These are phyloP conservation scores for Mimas tiliae DNA, from an alignment of 2,888 invertebrate genomes.

Conservation along the genomic window DNA sequence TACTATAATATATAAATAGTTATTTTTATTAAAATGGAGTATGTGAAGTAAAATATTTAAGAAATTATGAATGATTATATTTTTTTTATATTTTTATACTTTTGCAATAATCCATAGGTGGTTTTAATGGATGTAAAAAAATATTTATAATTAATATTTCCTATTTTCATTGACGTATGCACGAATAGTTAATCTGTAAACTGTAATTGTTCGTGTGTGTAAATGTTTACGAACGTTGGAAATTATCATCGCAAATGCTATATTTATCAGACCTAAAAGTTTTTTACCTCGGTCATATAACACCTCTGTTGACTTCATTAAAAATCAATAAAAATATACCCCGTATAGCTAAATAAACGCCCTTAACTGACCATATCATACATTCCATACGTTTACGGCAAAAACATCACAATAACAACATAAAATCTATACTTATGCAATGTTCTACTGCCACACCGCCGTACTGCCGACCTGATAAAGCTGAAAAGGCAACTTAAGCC, in stretches of 20 bases:
- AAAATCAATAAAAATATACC: slow-evolving; percentile 67
- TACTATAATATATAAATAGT: no score
- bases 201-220: slow-evolving; percentile 11
- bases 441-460: slow-evolving; percentile 83
- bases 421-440: slow-evolving; percentile 84
- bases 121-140: background rate
- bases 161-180: background rate
- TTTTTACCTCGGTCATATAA: slow-evolving; percentile 29
- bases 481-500: slow-evolving; percentile 85
- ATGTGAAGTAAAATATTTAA: no score
- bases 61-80: no score
- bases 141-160: background rate
- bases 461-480: slow-evolving; percentile 83
- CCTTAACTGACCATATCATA: slow-evolving; percentile 74
- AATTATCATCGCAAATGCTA: slow-evolving; percentile 7
- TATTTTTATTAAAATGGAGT: no score
- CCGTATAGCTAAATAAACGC: slow-evolving; percentile 69
- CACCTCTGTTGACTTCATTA: slow-evolving; percentile 56
- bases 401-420: slow-evolving; percentile 84
- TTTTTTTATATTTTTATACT: no score
- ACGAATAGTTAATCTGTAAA: background rate
- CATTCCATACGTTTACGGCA: slow-evolving; percentile 80
- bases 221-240: background rate
- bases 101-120: no score
- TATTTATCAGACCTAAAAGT: slow-evolving; percentile 5